Base-by-base conservation (phyloP, 1,140 invertebrate species). In the Hirudo medicinalis region DNA sequence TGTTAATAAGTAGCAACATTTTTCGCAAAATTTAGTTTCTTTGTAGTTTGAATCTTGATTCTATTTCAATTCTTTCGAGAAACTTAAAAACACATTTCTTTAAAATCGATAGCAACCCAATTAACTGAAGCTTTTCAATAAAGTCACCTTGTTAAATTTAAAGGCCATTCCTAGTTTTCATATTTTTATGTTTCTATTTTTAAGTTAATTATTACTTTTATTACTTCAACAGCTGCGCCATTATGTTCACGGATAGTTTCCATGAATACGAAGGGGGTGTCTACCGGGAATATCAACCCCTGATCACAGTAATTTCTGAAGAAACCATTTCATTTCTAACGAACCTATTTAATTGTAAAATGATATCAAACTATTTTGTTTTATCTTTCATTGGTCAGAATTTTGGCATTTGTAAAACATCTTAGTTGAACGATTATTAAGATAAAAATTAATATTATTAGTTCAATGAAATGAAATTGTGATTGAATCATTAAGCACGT, bases 181-280 rank as follows among this genome's bases (percentile, higher is more conserved):
- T 13, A 54, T 53, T 32, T 43, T 54, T 32, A 69, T 25, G 8
- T 22, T 68, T 9, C 0, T 3, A 17, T 57, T 71, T 22, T 53
- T 19, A 20, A 19, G 9, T 29, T 71, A 29, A 57, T 66, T 32
- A 36, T 0, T 53, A 8, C 25, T 43, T 17, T 71, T 19, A 27
- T 54, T 71, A 53, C 13, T 49, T 40, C 13, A 17, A 49, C 70
- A 82, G 80, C 63, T 82, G 81, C 77, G 82, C 81, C 40, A 81
- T 85, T 22, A 79, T 79, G 73, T 83, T 80, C 4, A 85, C 84
- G 13, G 77, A 79, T n/a, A 76, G 76, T 36, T 78, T 85, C 66
- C 83, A 85, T 27, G 69, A 73, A 9, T 85, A 85, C 75, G 75
- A 57, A 36, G 82, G 83, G 43, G 84, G 84, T 67, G 79, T 85